These are phyloP conservation scores for Petroica traversi DNA, from an alignment of 2,113 vertebrate species.

Conservation along the genomic window DNA sequence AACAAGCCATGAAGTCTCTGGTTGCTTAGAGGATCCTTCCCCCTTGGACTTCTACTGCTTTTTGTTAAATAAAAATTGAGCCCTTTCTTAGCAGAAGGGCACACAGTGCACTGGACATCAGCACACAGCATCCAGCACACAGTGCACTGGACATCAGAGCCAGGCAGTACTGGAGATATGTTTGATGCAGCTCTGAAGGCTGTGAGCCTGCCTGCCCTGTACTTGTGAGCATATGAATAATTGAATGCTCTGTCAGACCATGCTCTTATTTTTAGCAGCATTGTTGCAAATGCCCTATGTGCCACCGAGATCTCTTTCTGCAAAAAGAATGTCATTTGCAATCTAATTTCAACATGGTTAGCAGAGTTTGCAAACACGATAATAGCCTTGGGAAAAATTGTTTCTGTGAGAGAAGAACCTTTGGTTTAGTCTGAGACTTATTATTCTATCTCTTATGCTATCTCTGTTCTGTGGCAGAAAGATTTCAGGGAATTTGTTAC, in stretches of 20 bases:
- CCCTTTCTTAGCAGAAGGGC: background rate
- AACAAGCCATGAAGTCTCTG: background rate
- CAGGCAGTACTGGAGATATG: background rate
- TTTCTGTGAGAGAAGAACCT: background rate
- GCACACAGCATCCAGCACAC: background rate
- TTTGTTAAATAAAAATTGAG: background rate
- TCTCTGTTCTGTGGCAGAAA: background rate
- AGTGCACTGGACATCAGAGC: accelerated
- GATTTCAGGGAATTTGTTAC: background rate
- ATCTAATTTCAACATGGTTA: background rate
- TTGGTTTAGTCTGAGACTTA: background rate
- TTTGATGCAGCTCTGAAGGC: background rate
- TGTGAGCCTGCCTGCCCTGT: background rate
- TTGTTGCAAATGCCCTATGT: background rate
- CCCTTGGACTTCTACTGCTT: background rate
- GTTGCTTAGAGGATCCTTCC: background rate
- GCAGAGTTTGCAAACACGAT: background rate
- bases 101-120: accelerated
- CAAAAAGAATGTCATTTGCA: background rate
- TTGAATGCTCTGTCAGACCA: background rate
- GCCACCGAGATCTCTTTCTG: background rate
- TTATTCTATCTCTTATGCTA: background rate
- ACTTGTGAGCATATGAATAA: background rate
- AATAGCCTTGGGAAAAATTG: background rate
- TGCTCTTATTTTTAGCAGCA: background rate